Base-by-base conservation (phyloP, 2,888 invertebrate genomes). In the Ormia ochracea region DNA sequence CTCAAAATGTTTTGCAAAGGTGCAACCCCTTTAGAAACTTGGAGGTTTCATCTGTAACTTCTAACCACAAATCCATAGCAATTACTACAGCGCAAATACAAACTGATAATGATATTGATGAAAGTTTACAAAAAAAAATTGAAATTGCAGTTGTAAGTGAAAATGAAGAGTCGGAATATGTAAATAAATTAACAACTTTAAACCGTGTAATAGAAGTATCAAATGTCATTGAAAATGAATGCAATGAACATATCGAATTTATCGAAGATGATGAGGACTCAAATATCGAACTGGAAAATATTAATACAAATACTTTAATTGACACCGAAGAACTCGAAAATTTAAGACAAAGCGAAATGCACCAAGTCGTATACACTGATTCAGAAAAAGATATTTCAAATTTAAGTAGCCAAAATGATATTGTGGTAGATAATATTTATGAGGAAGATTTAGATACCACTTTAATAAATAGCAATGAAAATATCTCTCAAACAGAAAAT, bases 21-120 rank as follows among this genome's bases (percentile, higher is more conserved):
- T 17, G 6, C 3, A 9, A 6, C 7, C 2, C 4, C 5, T 43
- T 17, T 28, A 17, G 19, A 41, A 17, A 12, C 12, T 26, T 84
- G 38, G 83, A 84, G 38, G 81, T 82, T 7, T 75, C 73, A 28
- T 77, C 69, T 31, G 4, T 31, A 50, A 26, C 26, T 14, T 6
- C 26, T n/a, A 26, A 19, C 10, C 5, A 9, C 2, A 17, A 17
- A 14, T 3, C 33, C 2, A 2, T 9, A 0, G 1, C 5, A 4
- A 45, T 23, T 26, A 14, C 1, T 12, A 0, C 9, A 17, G 9
- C 7, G 5, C 7, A 17, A 28, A 17, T 4, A 26, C 23, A 14
- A 12, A 12, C 1, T 19, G 36, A 38, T 17, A 26, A 10, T 54
- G 3, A 23, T 23, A 21, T 6, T 17, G n/a, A 3, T 45, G 33